Evolutionary conservation across 2,888 invertebrate genomes (phyloP).

Genomic region (Oscheius sp.): DNA sequence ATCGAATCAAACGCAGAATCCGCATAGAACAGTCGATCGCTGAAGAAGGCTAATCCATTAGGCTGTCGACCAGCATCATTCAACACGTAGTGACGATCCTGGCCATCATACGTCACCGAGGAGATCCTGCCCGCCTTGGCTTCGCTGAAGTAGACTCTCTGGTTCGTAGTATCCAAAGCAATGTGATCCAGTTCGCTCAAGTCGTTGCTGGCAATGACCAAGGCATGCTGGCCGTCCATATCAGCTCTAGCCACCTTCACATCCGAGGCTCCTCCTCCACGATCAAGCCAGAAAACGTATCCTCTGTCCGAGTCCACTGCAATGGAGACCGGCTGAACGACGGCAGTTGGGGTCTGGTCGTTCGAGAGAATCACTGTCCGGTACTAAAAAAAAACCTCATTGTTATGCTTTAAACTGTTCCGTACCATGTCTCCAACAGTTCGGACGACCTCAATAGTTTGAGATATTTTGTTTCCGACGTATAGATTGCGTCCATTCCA

Average conservation of each 20-base stretch:
- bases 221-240: slow-evolving; percentile 86
- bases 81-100: slow-evolving; percentile 71
- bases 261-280: slow-evolving; percentile 81
- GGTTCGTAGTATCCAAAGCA: slow-evolving; percentile 83
- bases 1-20: slow-evolving; percentile 85
- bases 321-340: slow-evolving; percentile 87
- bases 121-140: slow-evolving; percentile 74
- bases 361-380: slow-evolving; percentile 88
- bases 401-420: not conserved
- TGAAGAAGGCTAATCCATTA: slow-evolving; percentile 69
- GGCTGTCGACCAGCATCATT: slow-evolving; percentile 71
- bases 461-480: slow-evolving; percentile 85
- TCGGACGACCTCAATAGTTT: slow-evolving; percentile 87
- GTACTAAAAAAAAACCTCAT: slow-evolving; percentile 76
- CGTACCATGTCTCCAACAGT: slow-evolving; percentile 62
- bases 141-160: slow-evolving; percentile 87
- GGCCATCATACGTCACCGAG: slow-evolving; percentile 72
- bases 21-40: slow-evolving; percentile 78
- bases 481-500: slow-evolving; percentile 95
- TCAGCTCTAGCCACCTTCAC: slow-evolving; percentile 81
- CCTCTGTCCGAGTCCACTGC: slow-evolving; percentile 93
- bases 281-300: slow-evolving; percentile 92
- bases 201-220: slow-evolving; percentile 75
- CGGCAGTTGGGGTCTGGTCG: slow-evolving; percentile 83
- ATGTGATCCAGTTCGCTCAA: slow-evolving; percentile 80